Evolutionary conservation across 2,797 vertebrate genomes (phyloP), one percentile per base, ranked within the genome.

Genomic region (Yasuhikotakia modesta): DNA sequence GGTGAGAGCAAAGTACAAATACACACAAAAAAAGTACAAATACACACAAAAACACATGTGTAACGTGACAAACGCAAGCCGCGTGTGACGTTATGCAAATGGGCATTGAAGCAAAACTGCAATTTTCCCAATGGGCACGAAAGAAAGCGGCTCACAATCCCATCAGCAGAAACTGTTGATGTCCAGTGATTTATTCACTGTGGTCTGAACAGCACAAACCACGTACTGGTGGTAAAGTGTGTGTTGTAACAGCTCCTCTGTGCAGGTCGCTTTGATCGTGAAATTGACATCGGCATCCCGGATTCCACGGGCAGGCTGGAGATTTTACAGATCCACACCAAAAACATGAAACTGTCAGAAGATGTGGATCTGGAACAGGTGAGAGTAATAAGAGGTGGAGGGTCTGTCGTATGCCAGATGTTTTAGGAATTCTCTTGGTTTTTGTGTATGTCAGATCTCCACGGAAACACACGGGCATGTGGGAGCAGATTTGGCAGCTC

Each of bases 321-420:
- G 84, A 89, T 89, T 66, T 64, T 88, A 48, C 87, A 89, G 67
- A 89, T 89, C 60, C 88, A 89, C 82, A 89, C 88, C 45, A 89
- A 89, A 79, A 89, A 88, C 70, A 88, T 88, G 88, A 89, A 89
- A 39, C 82, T 88, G 50, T 70, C 82, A 0, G 86, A 87, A 0
- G 87, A 89, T 16, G 88, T 89, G 72, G 88, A 89, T 24, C 81
- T 89, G 48, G 87, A 89, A 50, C 74, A 11, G 85, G 87, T 86
- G 74, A 81, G 82, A 5, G 53, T n/a, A 11, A 2, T 60, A 2
- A 10, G 14, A 11, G 24, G 14, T 16, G 21, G 22, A 50, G 58
- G 16, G 12, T 39, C 7, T 11, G 14, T n/a, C 11, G 39, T 13
- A 4, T 50, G 10, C 57, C 2, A 13, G 27, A 52, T 69, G 8